Evolutionary conservation across 2,888 invertebrate genomes (phyloP).

Genomic region (Spisula subtruncata): DNA sequence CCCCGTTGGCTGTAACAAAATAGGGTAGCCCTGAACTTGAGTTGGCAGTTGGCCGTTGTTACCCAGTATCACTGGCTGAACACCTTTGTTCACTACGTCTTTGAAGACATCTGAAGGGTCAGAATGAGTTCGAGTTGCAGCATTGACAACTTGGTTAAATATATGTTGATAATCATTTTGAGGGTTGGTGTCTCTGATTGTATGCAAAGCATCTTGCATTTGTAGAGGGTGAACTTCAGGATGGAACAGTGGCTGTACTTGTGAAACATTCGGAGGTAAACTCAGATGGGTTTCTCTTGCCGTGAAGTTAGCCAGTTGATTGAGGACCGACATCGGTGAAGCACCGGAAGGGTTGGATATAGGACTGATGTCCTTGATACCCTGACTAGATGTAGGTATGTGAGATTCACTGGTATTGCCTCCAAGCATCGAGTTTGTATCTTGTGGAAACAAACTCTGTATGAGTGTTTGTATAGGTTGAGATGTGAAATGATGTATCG

Average conservation of each 20-base stretch:
- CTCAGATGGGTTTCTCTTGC: slow-evolving; percentile 20
- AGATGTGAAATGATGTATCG: slow-evolving; percentile 54
- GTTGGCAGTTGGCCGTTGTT: slow-evolving; percentile 8
- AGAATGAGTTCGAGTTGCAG: neutral
- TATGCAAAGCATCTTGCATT: slow-evolving; percentile 40
- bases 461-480: slow-evolving; percentile 64
- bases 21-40: slow-evolving; percentile 47
- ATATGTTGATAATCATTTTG: slow-evolving; percentile 8
- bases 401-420: slow-evolving; percentile 36
- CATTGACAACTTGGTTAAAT: slow-evolving; percentile 19
- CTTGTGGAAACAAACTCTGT: slow-evolving; percentile 50
- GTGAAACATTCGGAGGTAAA: slow-evolving; percentile 30
- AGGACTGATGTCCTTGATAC: neutral
- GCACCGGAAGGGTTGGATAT: neutral
- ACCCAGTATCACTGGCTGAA: slow-evolving; percentile 16
- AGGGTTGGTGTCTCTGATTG: neutral
- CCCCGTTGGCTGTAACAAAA: slow-evolving; percentile 48
- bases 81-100: neutral
- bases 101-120: neutral
- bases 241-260: neutral
- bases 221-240: slow-evolving; percentile 26
- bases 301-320: slow-evolving; percentile 44
- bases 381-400: slow-evolving; percentile 26
- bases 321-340: slow-evolving; percentile 35
- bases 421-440: slow-evolving; percentile 21